Percentiles rank a stretch among this genome's conserved stretches.
phyloP scores from a whole-genome alignment of 2,797 vertebrate species.

The Mionectes olivaceus region DNA sequence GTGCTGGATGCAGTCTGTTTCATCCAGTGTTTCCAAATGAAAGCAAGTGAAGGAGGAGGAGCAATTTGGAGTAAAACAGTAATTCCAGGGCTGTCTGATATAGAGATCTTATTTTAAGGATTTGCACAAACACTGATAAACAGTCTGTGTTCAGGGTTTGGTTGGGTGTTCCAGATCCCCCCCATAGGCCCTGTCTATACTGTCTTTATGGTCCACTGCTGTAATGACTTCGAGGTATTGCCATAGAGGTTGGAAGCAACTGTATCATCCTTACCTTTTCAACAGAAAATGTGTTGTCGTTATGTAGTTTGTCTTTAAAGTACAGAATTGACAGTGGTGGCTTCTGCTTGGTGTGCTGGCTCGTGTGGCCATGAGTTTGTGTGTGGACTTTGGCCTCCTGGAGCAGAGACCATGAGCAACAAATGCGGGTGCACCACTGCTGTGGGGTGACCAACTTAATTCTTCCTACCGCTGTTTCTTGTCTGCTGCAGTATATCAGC shows the following conservation, averaged over 20 bases:
- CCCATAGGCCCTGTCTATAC: rapidly evolving
- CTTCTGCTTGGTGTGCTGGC: background rate
- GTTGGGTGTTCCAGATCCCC: background rate
- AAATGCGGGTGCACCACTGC: rapidly evolving
- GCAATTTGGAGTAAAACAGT: background rate
- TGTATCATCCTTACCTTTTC: background rate
- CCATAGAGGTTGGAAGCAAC: background rate
- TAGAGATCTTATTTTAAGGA: background rate
- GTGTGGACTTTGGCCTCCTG: background rate
- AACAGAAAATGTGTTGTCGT: background rate
- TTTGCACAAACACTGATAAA: background rate
- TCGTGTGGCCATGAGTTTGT: background rate
- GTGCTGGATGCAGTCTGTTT: background rate
- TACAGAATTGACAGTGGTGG: background rate
- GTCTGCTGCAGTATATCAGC: background rate
- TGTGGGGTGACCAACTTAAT: background rate
- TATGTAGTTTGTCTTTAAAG: background rate
- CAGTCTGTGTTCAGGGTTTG: background rate
- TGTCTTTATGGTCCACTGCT: background rate
- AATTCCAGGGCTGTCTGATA: background rate
- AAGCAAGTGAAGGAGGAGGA: background rate
- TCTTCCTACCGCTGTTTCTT: background rate
- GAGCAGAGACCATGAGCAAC: background rate
- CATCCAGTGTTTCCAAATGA: background rate
- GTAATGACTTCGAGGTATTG: background rate